Evolutionary conservation across 2,113 vertebrate genomes (phyloP).

Genomic region (Tamias sibiricus): DNA sequence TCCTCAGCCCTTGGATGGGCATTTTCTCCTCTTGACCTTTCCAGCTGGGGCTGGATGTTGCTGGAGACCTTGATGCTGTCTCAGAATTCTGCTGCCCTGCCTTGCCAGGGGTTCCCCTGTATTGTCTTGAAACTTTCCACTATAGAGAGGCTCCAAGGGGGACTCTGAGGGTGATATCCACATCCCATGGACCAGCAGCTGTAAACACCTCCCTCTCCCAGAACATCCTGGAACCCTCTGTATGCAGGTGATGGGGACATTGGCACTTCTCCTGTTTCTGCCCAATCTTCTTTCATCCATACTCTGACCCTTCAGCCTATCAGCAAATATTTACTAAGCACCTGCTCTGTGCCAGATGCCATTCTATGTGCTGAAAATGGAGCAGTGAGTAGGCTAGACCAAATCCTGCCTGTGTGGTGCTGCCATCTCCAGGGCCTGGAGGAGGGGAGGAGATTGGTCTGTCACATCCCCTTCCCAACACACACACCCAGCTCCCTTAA

Average conservation of each 20-base stretch:
- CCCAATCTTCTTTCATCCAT: background rate
- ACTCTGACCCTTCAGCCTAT: background rate
- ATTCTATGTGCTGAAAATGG: background rate
- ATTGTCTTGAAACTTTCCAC: background rate
- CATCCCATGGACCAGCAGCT: background rate
- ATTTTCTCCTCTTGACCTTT: background rate
- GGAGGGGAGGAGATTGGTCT: background rate
- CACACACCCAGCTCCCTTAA: background rate
- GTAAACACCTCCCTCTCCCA: background rate
- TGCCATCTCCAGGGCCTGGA: background rate
- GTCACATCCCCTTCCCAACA: background rate
- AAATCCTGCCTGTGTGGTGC: background rate
- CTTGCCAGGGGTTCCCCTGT: fast-evolving
- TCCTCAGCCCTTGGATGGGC: background rate
- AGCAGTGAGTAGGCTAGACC: background rate
- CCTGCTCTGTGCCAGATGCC: background rate
- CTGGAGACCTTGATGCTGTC: background rate
- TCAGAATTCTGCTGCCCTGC: background rate
- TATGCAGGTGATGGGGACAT: background rate
- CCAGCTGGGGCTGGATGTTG: no score
- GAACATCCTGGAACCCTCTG: background rate
- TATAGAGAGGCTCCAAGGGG: background rate
- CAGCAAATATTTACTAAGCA: no score
- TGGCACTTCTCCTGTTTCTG: background rate
- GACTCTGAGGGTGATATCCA: background rate